Evolutionary conservation across 1,140 invertebrate species (phyloP), one percentile per base, ranked within the genome.

Genomic region (Drosophila chauvacae): DNA sequence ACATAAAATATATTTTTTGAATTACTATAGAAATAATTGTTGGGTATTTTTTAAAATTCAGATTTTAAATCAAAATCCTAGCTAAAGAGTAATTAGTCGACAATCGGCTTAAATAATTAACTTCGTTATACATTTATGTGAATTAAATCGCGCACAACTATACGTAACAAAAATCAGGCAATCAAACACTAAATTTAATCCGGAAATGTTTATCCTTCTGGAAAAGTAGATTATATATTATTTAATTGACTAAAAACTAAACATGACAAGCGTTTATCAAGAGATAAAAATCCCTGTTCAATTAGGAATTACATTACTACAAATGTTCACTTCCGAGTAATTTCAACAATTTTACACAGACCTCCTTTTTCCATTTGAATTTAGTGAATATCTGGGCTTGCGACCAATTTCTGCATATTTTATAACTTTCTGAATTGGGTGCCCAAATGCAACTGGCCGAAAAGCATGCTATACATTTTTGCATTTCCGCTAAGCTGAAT

Each of bases 401-500:
- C n/a, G n/a, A 57, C 56, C 64, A 50, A 58, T 70, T 42, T 70
- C 35, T 60, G 66, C 61, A 76, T 76, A 76, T 76, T 66, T 76
- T 53, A 75, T 68, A 45, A 55, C 39, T 50, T n/a, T 39, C 37
- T 23, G 39, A 58, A 77, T 42, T 35, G 33, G 48, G 42, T 57
- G 55, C 14, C 50, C 68, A n/a, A 61, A 28, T 23, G 33, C 64
- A 41, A 37, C n/a, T 23, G 65, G 14, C 16, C 44, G 7, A 28
- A 75, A 64, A 53, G 50, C 53, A 35, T 37, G 50, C 35, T 45
- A 30, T 39, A 33, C 41, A 53, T 58, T 77, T 75, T 70, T 57
- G 55, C 58, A 78, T 57, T 62, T 77, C 76, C 76, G 65, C 56
- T 77, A 57, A 77, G 74, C 50, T 26, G 51, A 51, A 70, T 78